Conservation (phyloP, 2,888 invertebrate genomes). For the Limnephilus auricula region DNA sequence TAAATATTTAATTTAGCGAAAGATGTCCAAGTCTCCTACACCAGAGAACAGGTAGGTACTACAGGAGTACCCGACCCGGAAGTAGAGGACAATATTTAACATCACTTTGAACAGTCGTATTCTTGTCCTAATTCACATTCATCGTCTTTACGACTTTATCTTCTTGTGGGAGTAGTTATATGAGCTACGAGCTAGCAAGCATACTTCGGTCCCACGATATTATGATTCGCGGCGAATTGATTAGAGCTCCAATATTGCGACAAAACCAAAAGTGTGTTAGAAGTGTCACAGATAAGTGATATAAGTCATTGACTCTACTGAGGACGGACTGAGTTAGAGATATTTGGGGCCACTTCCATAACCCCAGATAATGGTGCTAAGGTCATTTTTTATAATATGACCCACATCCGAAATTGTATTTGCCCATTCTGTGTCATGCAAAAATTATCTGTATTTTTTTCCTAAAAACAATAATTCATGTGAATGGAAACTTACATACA, state of each 20-base stretch:
- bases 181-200: no score
- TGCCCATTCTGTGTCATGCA: slow-evolving; percentile 31
- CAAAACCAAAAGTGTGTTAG: slow-evolving; percentile 49
- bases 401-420: slow-evolving; percentile 59
- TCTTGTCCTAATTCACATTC: neutral
- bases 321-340: slow-evolving; percentile 49
- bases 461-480: neutral
- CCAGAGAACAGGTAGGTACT: neutral
- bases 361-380: slow-evolving; percentile 63
- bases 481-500: neutral
- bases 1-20: neutral
- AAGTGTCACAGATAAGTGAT: slow-evolving; percentile 52
- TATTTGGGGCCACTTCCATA: slow-evolving; percentile 57
- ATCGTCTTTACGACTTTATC: neutral
- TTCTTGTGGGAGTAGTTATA: no score
- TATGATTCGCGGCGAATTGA: slow-evolving; percentile 11
- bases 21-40: neutral
- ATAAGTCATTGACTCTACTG: slow-evolving; percentile 61
- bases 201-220: slow-evolving; percentile 16
- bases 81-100: neutral
- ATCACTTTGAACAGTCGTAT: neutral
- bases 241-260: slow-evolving; percentile 23
- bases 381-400: slow-evolving; percentile 63
- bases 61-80: neutral
- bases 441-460: slow-evolving; percentile 27